phyloP scores from a whole-genome alignment of 1,140 invertebrate species.

The Akabosia matsudoensis region DNA sequence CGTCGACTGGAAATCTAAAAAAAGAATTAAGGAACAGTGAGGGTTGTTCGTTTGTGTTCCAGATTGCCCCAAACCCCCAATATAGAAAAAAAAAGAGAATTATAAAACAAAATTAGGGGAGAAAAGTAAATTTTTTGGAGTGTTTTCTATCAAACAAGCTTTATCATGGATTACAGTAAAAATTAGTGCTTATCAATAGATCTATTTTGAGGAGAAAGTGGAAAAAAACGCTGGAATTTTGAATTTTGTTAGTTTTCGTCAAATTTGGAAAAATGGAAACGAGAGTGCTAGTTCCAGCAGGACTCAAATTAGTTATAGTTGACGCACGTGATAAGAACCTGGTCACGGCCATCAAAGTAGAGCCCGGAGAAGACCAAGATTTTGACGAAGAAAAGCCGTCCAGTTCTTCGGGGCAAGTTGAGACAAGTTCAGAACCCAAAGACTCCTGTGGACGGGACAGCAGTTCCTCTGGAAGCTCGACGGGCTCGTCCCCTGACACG shows the following conservation, averaged over 20 bases:
- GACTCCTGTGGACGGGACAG: not conserved
- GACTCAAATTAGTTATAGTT: not conserved
- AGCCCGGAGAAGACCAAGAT: not conserved
- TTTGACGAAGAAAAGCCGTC: constrained; percentile 32
- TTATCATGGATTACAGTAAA: too few species aligned
- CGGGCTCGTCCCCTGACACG: not conserved
- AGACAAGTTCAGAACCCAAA: constrained; percentile 15
- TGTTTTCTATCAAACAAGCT: too few species aligned
- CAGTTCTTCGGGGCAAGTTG: constrained; percentile 30
- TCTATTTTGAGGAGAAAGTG: not conserved
- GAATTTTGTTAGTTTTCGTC: not conserved
- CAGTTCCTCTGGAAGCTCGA: not conserved
- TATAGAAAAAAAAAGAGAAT: too few species aligned
- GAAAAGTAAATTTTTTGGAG: too few species aligned
- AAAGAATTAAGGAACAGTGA: not conserved
- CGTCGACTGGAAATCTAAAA: not conserved
- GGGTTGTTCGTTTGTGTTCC: too few species aligned
- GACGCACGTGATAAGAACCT: not conserved
- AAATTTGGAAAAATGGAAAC: constrained; percentile 35
- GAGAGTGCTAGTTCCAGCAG: constrained; percentile 35
- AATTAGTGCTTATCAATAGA: too few species aligned
- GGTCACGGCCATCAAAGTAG: not conserved
- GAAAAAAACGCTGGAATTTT: not conserved
- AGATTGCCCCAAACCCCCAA: too few species aligned
- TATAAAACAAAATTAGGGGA: too few species aligned